Base-by-base conservation (phyloP, 2,113 vertebrate species). In the Syngnathus typhle region DNA sequence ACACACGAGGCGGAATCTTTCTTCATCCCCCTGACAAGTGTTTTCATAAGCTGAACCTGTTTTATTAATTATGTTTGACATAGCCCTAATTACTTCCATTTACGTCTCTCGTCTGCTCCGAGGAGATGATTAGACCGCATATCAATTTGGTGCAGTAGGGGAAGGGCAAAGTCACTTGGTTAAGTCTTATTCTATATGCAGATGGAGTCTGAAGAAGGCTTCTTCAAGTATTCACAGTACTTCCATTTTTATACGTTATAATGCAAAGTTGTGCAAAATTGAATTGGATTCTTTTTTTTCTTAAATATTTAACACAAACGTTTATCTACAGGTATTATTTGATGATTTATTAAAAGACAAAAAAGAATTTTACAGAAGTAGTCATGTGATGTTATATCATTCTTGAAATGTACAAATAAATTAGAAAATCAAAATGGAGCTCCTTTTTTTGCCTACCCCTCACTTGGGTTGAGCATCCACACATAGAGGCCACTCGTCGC, bases 41-140 rank as follows among this genome's bases (percentile, higher is more conserved):
- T 94, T 94, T 95, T 94, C 94, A 92, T 92, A 94, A 91, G 90
- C 93, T 93, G 94, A 94, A 95, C 92, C 93, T 91, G 92, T 93
- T 95, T 93, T 94, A 94, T 94, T 96, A 96, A 96, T 96, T 96
- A 94, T 91, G 93, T 94, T 94, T 94, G 94, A 94, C 93, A 92
- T 94, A 93, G 93, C 91, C 91, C 93, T 96, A 95, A 95, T 96
- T 94, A 93, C 93, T 95, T 96, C 95, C 91, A 94, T 95, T 95
- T 96, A 93, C 93, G 95, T 94, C 94, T 94, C 93, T 94, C 93
- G 95, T 96, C 94, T 93, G 92, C 92, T 91, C 87, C 91, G 85
- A 93, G 91, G 89, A 93, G 92, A 94, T 85, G 86, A 93, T 91
- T 91, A 91, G 90, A 84, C 91, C 91, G 92, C 94, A 93, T 87